These are phyloP conservation scores for Pyrrhosoma nymphula DNA, from an alignment of 2,888 invertebrate genomes.

Conservation along the genomic window DNA sequence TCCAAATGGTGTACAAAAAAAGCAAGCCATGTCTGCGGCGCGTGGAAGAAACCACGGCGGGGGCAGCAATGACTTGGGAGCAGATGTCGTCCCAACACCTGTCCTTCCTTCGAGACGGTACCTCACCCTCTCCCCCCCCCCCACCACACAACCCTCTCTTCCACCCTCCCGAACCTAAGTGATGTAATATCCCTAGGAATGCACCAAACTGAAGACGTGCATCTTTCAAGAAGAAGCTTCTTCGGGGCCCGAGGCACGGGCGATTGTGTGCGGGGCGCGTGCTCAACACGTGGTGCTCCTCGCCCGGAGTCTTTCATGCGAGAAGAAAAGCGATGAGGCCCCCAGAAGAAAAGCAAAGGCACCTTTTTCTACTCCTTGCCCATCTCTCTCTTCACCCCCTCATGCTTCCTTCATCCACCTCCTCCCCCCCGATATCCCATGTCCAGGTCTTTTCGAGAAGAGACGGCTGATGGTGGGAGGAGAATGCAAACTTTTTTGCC, in stretches of 20 bases:
- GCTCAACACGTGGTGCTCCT: constrained; percentile 6
- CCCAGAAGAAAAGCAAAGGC: no score
- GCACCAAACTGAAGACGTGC: constrained; percentile 12
- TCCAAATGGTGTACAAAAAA: neutral
- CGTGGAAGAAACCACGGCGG: neutral
- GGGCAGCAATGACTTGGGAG: neutral
- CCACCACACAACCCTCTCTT: neutral
- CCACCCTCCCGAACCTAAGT: neutral
- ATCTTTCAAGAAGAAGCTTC: constrained; percentile 38
- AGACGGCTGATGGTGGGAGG: no score
- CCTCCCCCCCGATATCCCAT: no score
- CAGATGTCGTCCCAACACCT: neutral
- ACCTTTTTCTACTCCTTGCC: no score
- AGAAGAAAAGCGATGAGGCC: neutral
- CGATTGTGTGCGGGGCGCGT: constrained; percentile 18
- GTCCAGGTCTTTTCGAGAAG: no score
- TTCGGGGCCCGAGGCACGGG: neutral
- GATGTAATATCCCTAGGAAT: constrained; percentile 37
- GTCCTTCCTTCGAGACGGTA: neutral
- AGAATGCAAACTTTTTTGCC: no score
- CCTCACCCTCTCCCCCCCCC: no score
- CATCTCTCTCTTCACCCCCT: no score
- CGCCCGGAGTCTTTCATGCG: constrained; percentile 1
- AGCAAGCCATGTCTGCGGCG: neutral
- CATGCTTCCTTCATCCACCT: no score